These are phyloP conservation scores for Aleiodes leptofemur DNA, from an alignment of 2,888 invertebrate species.

Conservation along the genomic window DNA sequence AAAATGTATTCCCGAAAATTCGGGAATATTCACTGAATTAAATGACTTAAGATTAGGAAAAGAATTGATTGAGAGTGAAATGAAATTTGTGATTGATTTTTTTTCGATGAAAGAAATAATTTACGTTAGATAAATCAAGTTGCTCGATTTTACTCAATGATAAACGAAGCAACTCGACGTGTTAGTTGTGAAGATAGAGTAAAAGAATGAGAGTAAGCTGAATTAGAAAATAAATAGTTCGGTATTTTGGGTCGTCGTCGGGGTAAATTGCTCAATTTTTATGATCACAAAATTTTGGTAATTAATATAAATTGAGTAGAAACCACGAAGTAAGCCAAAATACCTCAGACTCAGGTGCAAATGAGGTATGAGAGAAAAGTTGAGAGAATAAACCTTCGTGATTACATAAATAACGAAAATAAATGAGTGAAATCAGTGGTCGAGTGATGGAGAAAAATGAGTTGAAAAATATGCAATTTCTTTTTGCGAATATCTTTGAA, in stretches of 20 bases:
- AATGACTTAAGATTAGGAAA: slow-evolving; percentile 19
- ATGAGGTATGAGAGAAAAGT: slow-evolving; percentile 27
- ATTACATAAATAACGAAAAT: slow-evolving; percentile 24
- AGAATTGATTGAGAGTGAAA: slow-evolving; percentile 3
- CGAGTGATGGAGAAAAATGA: neutral
- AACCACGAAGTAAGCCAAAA: slow-evolving; percentile 28
- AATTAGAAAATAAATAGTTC: slow-evolving; percentile 27
- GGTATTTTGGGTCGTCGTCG: slow-evolving; percentile 16
- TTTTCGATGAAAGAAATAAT: neutral
- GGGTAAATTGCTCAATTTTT: slow-evolving; percentile 22
- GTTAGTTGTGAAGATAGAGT: slow-evolving; percentile 14
- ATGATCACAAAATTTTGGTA: slow-evolving; percentile 24
- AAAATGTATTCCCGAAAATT: neutral
- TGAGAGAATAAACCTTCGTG: neutral
- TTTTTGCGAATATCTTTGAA: no score
- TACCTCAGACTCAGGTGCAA: slow-evolving; percentile 4
- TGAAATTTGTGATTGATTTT: slow-evolving; percentile 5
- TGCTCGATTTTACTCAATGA: neutral
- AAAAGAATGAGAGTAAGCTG: slow-evolving; percentile 13
- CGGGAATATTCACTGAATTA: slow-evolving; percentile 13
- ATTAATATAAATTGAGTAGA: neutral
- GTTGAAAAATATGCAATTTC: no score
- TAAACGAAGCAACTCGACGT: slow-evolving; percentile 1
- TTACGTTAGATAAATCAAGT: slow-evolving; percentile 9
- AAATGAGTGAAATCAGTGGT: slow-evolving; percentile 4